phyloP scores from a whole-genome alignment of 2,888 invertebrate species.

The Notodonta ziczac region DNA sequence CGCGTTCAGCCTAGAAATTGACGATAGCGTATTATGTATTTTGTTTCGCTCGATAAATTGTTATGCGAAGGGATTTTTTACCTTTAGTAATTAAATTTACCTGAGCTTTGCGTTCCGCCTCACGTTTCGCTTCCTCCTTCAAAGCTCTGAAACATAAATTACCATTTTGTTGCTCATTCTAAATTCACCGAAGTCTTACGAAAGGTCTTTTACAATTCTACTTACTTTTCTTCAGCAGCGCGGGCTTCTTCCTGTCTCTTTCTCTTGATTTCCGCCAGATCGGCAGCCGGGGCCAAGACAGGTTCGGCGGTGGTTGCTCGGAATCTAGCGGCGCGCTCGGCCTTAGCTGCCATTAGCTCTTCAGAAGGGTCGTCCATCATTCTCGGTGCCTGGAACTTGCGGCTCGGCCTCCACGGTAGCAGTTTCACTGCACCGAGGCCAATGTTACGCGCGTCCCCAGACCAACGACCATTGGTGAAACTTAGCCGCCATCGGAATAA shows the following conservation, averaged over 20 bases:
- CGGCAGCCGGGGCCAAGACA: conserved; percentile 76
- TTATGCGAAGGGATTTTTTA: background rate
- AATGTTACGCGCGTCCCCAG: conserved; percentile 58
- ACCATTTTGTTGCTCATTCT: background rate
- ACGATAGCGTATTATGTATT: background rate
- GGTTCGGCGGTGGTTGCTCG: conserved; percentile 81
- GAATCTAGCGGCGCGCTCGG: conserved; percentile 85
- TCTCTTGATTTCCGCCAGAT: conserved; percentile 81
- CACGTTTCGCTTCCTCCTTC: conserved; percentile 82
- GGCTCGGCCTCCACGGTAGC: conserved; percentile 88
- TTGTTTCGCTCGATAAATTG: background rate
- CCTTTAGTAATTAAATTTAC: conserved; percentile 41
- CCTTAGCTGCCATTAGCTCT: conserved; percentile 86
- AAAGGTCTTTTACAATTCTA: background rate
- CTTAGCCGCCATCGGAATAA: conserved; percentile 32
- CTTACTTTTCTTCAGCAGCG: conserved; percentile 86
- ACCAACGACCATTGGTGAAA: conserved; percentile 62
- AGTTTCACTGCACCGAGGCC: conserved; percentile 85
- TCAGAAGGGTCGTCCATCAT: conserved; percentile 84
- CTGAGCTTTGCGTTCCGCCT: conserved; percentile 79
- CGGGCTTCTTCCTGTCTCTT: conserved; percentile 87
- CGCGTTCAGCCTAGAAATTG: conserved; percentile 63
- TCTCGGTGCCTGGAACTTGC: conserved; percentile 86
- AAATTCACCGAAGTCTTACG: background rate
- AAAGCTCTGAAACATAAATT: conserved; percentile 63